phyloP scores from a whole-genome alignment of 2,888 invertebrate genomes.

The Hoplodrina ambigua region DNA sequence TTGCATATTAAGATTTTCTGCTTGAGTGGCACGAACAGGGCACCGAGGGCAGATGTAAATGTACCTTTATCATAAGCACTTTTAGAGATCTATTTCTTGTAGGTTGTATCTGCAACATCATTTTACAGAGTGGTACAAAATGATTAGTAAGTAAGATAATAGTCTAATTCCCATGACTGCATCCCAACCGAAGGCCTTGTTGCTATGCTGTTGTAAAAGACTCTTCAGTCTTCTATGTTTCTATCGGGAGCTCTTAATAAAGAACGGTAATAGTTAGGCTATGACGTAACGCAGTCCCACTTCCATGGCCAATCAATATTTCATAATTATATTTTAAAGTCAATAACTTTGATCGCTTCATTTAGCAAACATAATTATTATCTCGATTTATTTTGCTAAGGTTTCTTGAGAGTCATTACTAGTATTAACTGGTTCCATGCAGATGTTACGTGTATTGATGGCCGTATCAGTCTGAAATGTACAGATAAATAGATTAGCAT shows the following conservation, averaged over 20 bases:
- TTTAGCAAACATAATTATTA: constrained; percentile 26
- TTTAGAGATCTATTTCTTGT: constrained; percentile 10
- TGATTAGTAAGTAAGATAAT: neutral
- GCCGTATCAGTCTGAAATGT: constrained; percentile 40
- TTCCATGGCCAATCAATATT: constrained; percentile 39
- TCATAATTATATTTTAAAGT: constrained; percentile 44
- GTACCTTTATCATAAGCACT: constrained; percentile 4
- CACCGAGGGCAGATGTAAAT: constrained; percentile 13
- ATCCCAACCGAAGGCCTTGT: constrained; percentile 1
- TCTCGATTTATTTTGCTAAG: constrained; percentile 25
- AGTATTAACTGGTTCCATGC: constrained; percentile 26
- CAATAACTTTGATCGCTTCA: constrained; percentile 24
- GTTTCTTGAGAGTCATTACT: constrained; percentile 27
- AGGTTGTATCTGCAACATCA: constrained; percentile 1
- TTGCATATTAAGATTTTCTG: constrained; percentile 42
- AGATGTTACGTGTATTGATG: constrained; percentile 21
- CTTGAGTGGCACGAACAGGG: constrained; percentile 21
- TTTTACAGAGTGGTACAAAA: constrained; percentile 1
- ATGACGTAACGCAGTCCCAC: constrained; percentile 26
- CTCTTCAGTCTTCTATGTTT: too few relatives aligned
- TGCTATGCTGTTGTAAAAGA: constrained; percentile 22
- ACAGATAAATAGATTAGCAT: constrained; percentile 52
- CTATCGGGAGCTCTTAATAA: neutral
- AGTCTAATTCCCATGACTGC: neutral
- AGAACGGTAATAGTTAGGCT: constrained; percentile 9